Evolutionary conservation across 2,888 invertebrate genomes (phyloP), one percentile per base, ranked within the genome.

Genomic region (Campaea margaritaria): DNA sequence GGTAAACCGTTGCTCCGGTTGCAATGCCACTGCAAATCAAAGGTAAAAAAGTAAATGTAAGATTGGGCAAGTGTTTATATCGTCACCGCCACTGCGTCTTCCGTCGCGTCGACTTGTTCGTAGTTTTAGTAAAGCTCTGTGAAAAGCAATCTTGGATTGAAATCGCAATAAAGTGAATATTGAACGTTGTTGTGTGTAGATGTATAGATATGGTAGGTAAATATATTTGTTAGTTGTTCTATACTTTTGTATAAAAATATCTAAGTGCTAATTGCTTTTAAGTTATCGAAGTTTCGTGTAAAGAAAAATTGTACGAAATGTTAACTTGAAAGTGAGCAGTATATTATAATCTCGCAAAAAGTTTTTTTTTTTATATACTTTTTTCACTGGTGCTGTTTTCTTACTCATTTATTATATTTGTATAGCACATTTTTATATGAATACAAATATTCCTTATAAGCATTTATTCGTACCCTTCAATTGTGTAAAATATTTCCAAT

Each of bases 161-260:
- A 69, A 63, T 67, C 68, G 78, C 83, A 85, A 82, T 83, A 81
- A 82, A 58, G 57, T 79, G 74, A 79, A 76, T 76, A 78, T 76
- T 75, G 73, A 74, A 80, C 80, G 89, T 88, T 89, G 81, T 87
- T 78, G 75, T 83, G 79, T 83, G 79, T 86, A 86, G 82, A 73
- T 74, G 58, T 70, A 75, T 77, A 73, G 75, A 76, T 71, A 47
- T 69, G 73, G 21, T 21, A 21, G 21, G 21, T 21, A 74, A 74
- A 64, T 67, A 71, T 70, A 65, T 61, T 62, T 61, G 48, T 61
- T 67, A 63, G 46, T 56, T 60, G n/a, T 38, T 55, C 14, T 64
- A 67, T 10, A 63, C 49, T 50, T 66, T 55, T 68, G 51, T 45
- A 45, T 43, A 46, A 59, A 62, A 39, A 61, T 54, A 48, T 56